Conservation (phyloP, 2,797 vertebrate genomes). For the Myotis daubentonii region DNA sequence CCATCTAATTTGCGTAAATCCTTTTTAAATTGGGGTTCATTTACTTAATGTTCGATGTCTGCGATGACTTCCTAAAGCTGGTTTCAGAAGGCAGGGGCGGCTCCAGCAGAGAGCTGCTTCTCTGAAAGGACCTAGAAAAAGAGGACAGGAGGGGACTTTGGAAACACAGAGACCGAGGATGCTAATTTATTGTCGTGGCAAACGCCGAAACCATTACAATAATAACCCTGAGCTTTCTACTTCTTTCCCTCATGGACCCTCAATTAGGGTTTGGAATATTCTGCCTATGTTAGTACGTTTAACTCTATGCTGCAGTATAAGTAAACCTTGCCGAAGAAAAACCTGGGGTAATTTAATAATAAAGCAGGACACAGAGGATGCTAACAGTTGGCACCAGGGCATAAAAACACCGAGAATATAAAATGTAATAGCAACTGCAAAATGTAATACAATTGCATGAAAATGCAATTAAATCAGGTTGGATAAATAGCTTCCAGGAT, state of each 20-base stretch:
- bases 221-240: constrained; percentile 13
- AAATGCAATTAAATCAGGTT: constrained; percentile 81
- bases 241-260: neutral
- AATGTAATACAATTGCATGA: constrained; percentile 76
- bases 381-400: constrained; percentile 72
- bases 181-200: constrained; percentile 27
- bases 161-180: neutral
- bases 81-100: constrained; percentile 8
- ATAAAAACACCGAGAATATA: constrained; percentile 77
- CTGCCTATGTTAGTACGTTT: constrained; percentile 64
- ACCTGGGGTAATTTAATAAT: constrained; percentile 73
- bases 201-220: neutral
- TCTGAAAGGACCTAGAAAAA: neutral
- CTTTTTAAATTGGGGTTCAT: constrained; percentile 65
- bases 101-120: constrained; percentile 4
- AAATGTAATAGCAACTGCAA: constrained; percentile 79
- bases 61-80: constrained; percentile 52
- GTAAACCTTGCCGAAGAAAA: constrained; percentile 65
- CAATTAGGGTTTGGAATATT: constrained; percentile 40
- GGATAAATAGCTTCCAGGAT: constrained; percentile 81
- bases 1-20: constrained; percentile 57
- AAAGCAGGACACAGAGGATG: constrained; percentile 71
- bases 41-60: constrained; percentile 47
- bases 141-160: neutral
- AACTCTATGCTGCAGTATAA: constrained; percentile 60